Conservation (phyloP, 2,888 invertebrate species). For the Archips xylosteana region DNA sequence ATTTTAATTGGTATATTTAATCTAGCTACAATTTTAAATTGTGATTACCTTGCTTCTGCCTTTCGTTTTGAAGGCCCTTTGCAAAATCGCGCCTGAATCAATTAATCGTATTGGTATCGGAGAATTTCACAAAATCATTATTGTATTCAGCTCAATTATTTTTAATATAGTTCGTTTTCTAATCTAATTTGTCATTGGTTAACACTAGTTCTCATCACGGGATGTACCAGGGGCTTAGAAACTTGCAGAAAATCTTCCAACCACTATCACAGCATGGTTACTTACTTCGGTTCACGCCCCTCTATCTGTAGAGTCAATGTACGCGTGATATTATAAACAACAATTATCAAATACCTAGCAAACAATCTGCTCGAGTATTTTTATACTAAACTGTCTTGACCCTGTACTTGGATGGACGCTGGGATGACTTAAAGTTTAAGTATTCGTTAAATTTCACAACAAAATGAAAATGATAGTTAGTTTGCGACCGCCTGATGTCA, state of each 20-base stretch:
- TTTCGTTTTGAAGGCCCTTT: no score
- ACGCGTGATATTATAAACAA: slow-evolving; percentile 23
- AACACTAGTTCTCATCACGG: not conserved
- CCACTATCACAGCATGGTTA: not conserved
- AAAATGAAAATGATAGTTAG: no score
- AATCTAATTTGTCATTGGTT: no score
- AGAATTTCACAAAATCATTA: no score
- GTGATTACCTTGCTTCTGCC: no score
- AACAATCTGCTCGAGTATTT: slow-evolving; percentile 15
- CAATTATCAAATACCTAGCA: slow-evolving; percentile 13
- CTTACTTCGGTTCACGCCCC: slow-evolving; percentile 8
- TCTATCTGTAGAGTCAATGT: slow-evolving; percentile 15
- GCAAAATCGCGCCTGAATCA: no score
- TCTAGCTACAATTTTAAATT: no score
- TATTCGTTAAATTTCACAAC: not conserved
- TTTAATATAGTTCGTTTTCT: no score
- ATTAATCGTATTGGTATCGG: no score
- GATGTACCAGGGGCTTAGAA: slow-evolving; percentile 3
- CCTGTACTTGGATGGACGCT: not conserved
- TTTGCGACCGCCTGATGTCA: no score
- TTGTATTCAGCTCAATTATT: no score
- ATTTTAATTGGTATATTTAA: no score
- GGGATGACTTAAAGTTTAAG: not conserved
- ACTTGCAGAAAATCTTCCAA: slow-evolving; percentile 10
- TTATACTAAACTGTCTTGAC: slow-evolving; percentile 10